These are phyloP conservation scores for Philopotamus ludificatus DNA, from an alignment of 1,140 invertebrate genomes.

Conservation along the genomic window DNA sequence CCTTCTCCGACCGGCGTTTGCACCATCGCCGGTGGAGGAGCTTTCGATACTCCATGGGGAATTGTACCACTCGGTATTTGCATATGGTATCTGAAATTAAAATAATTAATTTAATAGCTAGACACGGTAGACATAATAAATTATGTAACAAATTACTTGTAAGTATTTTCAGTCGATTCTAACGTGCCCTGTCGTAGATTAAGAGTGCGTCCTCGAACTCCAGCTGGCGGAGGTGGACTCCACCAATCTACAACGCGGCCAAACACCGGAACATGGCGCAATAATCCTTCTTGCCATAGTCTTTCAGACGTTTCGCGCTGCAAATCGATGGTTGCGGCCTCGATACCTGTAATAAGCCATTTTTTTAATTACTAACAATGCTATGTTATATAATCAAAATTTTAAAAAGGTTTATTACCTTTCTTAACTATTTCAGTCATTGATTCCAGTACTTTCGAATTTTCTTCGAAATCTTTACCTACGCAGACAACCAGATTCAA, in stretches of 20 bases:
- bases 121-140: background rate
- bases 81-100: conserved; percentile 40
- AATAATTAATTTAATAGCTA: background rate
- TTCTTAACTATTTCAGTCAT: conserved; percentile 94
- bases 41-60: conserved; percentile 40
- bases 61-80: conserved; percentile 42
- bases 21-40: conserved; percentile 39
- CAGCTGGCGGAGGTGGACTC: conserved; percentile 68
- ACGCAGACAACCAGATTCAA: conserved; percentile 80
- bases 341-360: conserved; percentile 67
- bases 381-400: background rate
- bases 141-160: conserved; percentile 54
- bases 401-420: conserved; percentile 54
- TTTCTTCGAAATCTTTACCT: conserved; percentile 91
- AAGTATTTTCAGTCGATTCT: conserved; percentile 90
- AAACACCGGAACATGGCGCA: conserved; percentile 91
- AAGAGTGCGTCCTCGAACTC: conserved; percentile 82
- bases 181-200: conserved; percentile 83
- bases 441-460: conserved; percentile 85
- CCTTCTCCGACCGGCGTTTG: conserved; percentile 39
- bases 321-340: conserved; percentile 87
- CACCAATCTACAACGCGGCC: conserved; percentile 88
- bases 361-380: background rate
- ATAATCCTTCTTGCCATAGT: conserved; percentile 90
- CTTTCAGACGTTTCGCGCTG: conserved; percentile 85